Evolutionary conservation across 2,888 invertebrate species (phyloP).

Genomic region (Sepioteuthis lessoniana): DNA sequence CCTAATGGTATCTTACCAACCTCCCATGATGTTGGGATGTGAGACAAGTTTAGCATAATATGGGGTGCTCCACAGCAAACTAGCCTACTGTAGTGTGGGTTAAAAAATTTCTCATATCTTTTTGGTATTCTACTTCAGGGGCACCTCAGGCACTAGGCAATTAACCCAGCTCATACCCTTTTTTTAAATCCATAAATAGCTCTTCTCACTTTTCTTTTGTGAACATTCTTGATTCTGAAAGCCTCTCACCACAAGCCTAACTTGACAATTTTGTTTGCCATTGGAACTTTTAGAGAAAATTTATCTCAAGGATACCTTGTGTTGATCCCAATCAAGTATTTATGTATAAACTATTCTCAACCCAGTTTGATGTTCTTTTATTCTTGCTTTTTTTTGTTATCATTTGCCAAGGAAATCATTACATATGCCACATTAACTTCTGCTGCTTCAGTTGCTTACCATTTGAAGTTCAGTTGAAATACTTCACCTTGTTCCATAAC

Average conservation of each 20-base stretch:
- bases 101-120: no score
- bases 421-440: neutral
- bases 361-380: neutral
- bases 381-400: neutral
- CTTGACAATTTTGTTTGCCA: neutral
- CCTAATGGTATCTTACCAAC: no score
- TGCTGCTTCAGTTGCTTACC: neutral
- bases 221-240: constrained; percentile 3
- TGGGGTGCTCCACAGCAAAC: no score
- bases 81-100: no score
- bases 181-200: no score
- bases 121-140: no score
- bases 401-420: neutral
- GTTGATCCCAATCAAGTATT: neutral
- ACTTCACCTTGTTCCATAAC: constrained; percentile 25
- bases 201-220: no score
- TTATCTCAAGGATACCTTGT: neutral
- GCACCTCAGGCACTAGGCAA: no score
- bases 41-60: no score
- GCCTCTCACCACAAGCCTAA: neutral
- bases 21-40: no score
- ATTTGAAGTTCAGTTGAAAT: neutral
- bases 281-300: no score
- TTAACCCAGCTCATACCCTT: no score
- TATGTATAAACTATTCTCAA: neutral